Conservation (phyloP, 2,888 invertebrate species). For the Meteorus colon region DNA sequence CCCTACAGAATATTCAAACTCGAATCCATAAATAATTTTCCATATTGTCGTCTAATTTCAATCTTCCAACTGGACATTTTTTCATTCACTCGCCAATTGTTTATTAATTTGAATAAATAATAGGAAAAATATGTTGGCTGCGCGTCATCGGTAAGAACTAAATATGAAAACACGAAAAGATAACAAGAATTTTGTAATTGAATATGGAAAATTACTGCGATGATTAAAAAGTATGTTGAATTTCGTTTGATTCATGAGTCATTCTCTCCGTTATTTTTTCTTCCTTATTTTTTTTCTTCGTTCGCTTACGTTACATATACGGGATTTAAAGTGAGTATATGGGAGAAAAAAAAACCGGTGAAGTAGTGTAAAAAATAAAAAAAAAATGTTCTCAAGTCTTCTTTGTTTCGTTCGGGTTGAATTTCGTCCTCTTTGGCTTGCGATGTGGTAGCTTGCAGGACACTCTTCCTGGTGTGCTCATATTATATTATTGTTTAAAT, state of each 20-base stretch:
- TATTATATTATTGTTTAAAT: conserved; percentile 1
- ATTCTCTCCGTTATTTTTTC: not conserved
- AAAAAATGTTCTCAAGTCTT: not conserved
- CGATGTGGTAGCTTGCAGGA: not conserved
- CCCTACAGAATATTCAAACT: too few species aligned
- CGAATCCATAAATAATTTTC: too few species aligned
- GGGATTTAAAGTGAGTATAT: not conserved
- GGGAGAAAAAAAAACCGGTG: not conserved
- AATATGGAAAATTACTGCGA: too few species aligned
- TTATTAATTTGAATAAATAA: not conserved
- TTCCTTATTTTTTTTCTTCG: not conserved
- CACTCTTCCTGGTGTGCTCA: not conserved
- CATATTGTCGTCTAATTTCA: too few species aligned
- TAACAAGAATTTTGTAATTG: too few species aligned
- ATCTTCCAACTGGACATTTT: too few species aligned
- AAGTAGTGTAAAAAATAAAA: not conserved
- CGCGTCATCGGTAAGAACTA: conserved; percentile 63
- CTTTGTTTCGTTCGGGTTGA: not conserved
- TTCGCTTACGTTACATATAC: not conserved
- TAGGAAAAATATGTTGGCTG: conserved; percentile 59
- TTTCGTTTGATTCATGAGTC: not conserved
- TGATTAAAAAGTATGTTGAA: too few species aligned
- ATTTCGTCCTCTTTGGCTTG: not conserved
- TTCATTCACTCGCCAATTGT: not conserved
- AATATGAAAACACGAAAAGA: not conserved